Percentiles rank a stretch among this genome's conserved stretches.
phyloP scores from a whole-genome alignment of 2,797 vertebrate genomes.

The Crocidura indochinensis region DNA sequence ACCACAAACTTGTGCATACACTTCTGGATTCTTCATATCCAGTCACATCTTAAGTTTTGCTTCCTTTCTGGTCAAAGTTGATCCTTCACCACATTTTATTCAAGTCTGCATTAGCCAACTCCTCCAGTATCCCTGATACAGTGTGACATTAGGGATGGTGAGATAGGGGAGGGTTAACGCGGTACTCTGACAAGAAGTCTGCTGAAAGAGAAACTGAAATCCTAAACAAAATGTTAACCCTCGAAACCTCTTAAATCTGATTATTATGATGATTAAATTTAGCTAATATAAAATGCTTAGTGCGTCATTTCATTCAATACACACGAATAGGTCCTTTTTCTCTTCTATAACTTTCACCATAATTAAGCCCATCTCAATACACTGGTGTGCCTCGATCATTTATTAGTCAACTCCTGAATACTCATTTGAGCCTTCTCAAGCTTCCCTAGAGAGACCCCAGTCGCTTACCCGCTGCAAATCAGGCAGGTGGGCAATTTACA shows the following conservation, averaged over 20 bases:
- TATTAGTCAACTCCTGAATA: background rate
- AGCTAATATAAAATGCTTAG: slow-evolving; percentile 25
- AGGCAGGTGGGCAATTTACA: background rate
- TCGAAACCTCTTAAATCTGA: background rate
- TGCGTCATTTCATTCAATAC: background rate
- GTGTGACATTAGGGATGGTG: accelerated
- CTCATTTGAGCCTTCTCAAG: background rate
- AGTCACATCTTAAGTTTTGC: too few species aligned
- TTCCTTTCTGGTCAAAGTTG: too few species aligned
- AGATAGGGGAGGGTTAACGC: background rate
- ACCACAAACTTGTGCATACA: too few species aligned
- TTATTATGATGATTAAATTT: slow-evolving; percentile 29
- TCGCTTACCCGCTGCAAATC: too few species aligned
- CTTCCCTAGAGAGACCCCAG: background rate
- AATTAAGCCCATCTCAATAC: slow-evolving; percentile 23
- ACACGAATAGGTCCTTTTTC: background rate
- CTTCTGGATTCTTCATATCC: too few species aligned
- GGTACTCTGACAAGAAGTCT: background rate
- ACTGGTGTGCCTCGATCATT: background rate
- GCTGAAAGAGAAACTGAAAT: background rate
- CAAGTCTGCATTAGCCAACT: too few species aligned
- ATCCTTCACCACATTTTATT: too few species aligned
- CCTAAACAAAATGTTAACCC: background rate
- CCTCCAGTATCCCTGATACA: too few species aligned
- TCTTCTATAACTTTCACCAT: background rate